Percentiles rank a stretch among this genome's conserved stretches.
Evolutionary conservation across 2,888 invertebrate species (phyloP).

Genomic region (Drosophila antonietae): DNA sequence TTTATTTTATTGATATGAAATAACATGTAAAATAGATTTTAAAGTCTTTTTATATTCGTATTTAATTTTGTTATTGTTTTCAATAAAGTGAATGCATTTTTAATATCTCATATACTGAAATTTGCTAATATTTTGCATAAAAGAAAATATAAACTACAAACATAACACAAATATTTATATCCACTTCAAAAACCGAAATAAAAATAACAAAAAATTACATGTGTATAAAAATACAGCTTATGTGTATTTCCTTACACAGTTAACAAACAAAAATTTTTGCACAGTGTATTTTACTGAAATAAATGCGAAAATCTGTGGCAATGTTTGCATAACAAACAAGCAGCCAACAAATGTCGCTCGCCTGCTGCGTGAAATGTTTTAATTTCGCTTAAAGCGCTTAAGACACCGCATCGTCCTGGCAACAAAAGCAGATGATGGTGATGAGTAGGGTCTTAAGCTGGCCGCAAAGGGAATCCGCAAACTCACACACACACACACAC

Average conservation of each 20-base stretch:
- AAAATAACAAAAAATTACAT: too few relatives aligned
- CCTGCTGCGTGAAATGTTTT: slow-evolving; percentile 73
- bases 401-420: slow-evolving; percentile 60
- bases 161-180: too few relatives aligned
- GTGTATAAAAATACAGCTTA: too few relatives aligned
- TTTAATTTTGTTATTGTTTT: too few relatives aligned
- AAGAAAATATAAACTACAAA: too few relatives aligned
- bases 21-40: too few relatives aligned
- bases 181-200: too few relatives aligned
- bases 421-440: slow-evolving; percentile 56
- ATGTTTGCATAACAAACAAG: slow-evolving; percentile 60
- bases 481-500: slow-evolving; percentile 4
- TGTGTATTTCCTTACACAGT: background rate
- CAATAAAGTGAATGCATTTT: too few relatives aligned
- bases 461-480: slow-evolving; percentile 59
- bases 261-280: background rate
- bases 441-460: slow-evolving; percentile 64
- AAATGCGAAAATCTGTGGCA: slow-evolving; percentile 47
- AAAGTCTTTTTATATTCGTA: too few relatives aligned
- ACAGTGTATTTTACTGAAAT: slow-evolving; percentile 30
- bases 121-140: too few relatives aligned
- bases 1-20: too few relatives aligned
- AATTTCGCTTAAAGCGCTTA: slow-evolving; percentile 78
- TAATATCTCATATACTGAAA: too few relatives aligned
- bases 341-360: slow-evolving; percentile 33